Evolutionary conservation across 2,113 vertebrate species (phyloP).

Genomic region (Chrysochloris asiatica): DNA sequence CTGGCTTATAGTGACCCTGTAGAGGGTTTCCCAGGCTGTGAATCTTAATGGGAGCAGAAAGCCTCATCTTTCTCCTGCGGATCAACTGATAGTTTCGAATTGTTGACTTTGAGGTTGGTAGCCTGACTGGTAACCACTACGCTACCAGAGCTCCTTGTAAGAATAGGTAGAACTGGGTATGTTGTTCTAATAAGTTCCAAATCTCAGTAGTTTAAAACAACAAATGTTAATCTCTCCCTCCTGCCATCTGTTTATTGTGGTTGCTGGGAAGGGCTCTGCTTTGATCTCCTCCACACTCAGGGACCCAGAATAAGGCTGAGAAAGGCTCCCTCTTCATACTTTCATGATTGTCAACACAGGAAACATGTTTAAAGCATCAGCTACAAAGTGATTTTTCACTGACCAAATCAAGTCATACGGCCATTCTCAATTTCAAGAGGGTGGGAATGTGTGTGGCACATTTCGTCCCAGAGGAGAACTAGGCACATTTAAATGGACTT

Average conservation of each 20-base stretch:
- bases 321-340: background rate
- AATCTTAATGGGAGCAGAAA: no score
- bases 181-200: no score
- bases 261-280: background rate
- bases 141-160: no score
- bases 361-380: background rate
- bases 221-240: background rate
- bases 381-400: background rate
- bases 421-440: background rate
- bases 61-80: no score
- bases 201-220: background rate
- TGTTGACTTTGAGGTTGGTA: no score
- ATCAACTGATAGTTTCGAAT: no score
- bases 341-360: background rate
- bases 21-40: no score
- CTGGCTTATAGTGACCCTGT: no score
- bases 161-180: background rate
- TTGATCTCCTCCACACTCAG: background rate
- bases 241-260: background rate
- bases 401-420: background rate
- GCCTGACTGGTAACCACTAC: no score
- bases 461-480: background rate
- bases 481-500: background rate
- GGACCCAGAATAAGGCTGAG: background rate
- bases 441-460: background rate